Evolutionary conservation across 2,113 vertebrate species (phyloP).

Genomic region (Myrmophylax atrothorax): DNA sequence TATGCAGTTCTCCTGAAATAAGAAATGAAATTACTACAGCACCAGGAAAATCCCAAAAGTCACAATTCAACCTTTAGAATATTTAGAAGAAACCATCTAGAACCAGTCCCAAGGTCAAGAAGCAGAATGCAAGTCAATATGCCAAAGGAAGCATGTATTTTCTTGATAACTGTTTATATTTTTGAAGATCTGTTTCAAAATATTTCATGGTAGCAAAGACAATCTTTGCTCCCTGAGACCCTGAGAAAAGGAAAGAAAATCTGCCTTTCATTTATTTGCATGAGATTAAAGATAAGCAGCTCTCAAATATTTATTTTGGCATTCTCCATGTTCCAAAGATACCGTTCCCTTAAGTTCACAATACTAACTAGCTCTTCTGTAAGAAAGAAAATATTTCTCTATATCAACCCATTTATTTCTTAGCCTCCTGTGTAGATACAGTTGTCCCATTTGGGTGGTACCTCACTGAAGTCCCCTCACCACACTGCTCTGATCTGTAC

Average conservation of each 20-base stretch:
- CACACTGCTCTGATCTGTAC: not conserved
- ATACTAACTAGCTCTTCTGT: not conserved
- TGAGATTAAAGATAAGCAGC: conserved; percentile 24
- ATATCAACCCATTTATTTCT: not conserved
- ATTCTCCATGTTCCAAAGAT: not conserved
- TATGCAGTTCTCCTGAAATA: not conserved
- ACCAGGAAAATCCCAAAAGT: not conserved
- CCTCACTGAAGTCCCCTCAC: not conserved
- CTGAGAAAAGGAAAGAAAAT: not conserved
- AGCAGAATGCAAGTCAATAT: not conserved
- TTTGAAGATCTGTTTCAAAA: not conserved
- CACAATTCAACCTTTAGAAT: not conserved
- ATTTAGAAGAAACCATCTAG: not conserved
- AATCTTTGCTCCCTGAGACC: not conserved
- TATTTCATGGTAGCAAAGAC: not conserved
- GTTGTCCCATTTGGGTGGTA: not conserved
- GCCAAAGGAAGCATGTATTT: not conserved
- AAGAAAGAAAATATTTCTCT: not conserved
- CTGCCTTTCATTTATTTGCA: conserved; percentile 2
- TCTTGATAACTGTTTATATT: not conserved
- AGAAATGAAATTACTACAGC: not conserved
- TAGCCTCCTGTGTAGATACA: not conserved
- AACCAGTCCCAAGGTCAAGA: not conserved
- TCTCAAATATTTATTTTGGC: conserved; percentile 16
- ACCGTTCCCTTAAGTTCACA: not conserved